These are phyloP conservation scores for Ariolimax columbianus DNA, from an alignment of 2,888 invertebrate genomes.

Conservation along the genomic window DNA sequence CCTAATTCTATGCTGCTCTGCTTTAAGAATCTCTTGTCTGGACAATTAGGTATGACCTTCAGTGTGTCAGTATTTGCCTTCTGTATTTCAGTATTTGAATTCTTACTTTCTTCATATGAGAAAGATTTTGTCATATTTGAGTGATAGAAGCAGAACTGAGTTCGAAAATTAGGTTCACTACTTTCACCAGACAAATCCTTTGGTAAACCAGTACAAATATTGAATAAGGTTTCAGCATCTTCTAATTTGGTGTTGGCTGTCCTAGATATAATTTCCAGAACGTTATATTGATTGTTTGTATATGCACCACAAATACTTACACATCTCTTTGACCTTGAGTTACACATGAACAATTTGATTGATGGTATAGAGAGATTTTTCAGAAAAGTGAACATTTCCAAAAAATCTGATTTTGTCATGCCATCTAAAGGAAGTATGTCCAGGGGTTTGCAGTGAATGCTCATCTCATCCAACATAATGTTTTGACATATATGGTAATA, in stretches of 20 bases:
- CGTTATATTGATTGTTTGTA: neutral
- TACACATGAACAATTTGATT: too few relatives aligned
- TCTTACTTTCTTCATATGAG: neutral
- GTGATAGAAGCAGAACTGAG: neutral
- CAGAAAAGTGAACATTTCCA: neutral
- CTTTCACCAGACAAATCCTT: neutral
- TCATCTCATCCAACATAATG: neutral
- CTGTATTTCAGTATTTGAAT: neutral
- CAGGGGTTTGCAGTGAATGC: neutral
- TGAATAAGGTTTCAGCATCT: neutral
- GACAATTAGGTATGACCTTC: too few relatives aligned
- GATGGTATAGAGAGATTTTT: neutral
- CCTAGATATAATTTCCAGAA: neutral
- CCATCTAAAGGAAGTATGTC: neutral
- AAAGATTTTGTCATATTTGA: neutral
- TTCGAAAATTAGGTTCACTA: neutral
- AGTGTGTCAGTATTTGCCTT: too few relatives aligned
- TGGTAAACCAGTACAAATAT: neutral
- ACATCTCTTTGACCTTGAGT: too few relatives aligned
- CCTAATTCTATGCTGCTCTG: neutral
- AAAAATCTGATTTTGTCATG: neutral
- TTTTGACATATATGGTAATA: neutral
- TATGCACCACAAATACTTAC: neutral
- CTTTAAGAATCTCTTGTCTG: neutral
- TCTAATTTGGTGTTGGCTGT: neutral